Evolutionary conservation across 2,888 invertebrate species (phyloP), one percentile per base, ranked within the genome.

Genomic region (Phaedon cochleariae): DNA sequence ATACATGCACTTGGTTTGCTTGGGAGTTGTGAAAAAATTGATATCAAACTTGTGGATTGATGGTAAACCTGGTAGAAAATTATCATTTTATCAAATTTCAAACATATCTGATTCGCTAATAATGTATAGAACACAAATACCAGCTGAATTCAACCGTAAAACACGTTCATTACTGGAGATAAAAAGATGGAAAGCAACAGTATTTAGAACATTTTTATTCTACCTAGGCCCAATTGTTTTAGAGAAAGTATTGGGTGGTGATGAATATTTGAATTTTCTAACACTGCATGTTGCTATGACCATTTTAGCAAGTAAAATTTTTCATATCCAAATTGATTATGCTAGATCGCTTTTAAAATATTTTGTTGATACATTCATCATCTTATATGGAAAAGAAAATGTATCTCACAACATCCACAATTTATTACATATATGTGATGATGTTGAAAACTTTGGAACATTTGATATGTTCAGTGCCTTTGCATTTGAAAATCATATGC

Each of bases 1-100:
- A 57, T 67, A 67, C 15, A 69, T 71, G 67, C 68, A 71, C 34
- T 34, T 71, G n/a, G 34, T 68, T 15, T 71, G 65, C 37, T n/a
- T n/a, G n/a, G n/a, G n/a, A n/a, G n/a, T n/a, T n/a, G 48, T 67
- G 9, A 69, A 69, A 60, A 67, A 65, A 45, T 29, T 68, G 31
- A 49, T 65, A 21, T 31, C 53, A 48, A 34, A 18, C 26, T 55
- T 64, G 15, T 66, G 65, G 64, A 29, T 29, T 46, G 17, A 41
- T 37, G 63, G 64, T n/a, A 61, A 63, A 48, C 63, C 58, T 9
- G 22, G 45, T n/a, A n/a, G 4, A 12, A 64, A 63, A 29, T 54
- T 68, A 46, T 29, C 61, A 18, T 29, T 3, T 15, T 26, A 45
- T 17, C 51, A 63, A 51, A 46, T 69, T 10, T 52, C 61, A 9